phyloP scores from a whole-genome alignment of 2,888 invertebrate genomes.

The Nycteola revayana region DNA sequence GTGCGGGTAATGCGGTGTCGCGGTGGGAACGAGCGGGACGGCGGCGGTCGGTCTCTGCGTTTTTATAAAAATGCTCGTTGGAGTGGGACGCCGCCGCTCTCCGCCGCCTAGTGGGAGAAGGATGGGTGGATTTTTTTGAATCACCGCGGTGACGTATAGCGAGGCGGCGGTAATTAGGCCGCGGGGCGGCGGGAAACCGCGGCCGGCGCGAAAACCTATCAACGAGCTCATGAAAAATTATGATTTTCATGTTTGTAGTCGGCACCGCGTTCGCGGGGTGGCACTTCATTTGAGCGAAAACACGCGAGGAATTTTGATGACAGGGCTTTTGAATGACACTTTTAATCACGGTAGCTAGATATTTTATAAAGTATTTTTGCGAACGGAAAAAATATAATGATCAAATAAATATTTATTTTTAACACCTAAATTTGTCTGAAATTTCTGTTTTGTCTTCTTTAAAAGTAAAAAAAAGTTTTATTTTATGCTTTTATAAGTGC shows the following conservation, averaged over 20 bases:
- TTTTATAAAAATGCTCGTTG: conserved; percentile 78
- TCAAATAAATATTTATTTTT: too few relatives aligned
- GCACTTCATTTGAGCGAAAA: conserved; percentile 61
- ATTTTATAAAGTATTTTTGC: conserved; percentile 24
- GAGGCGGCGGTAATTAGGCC: conserved; percentile 78
- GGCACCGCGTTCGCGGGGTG: conserved; percentile 51
- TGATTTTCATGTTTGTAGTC: conserved; percentile 73
- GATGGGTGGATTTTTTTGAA: conserved; percentile 80
- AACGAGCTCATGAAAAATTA: conserved; percentile 81
- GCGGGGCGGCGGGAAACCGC: conserved; percentile 81
- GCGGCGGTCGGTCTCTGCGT: conserved; percentile 77
- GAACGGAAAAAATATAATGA: too few relatives aligned
- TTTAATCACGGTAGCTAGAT: conserved; percentile 32
- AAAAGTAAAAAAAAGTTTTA: too few relatives aligned
- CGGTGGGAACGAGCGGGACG: conserved; percentile 77
- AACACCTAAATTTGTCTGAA: too few relatives aligned
- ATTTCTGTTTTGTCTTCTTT: too few relatives aligned
- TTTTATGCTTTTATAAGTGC: too few relatives aligned
- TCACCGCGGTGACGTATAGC: conserved; percentile 78
- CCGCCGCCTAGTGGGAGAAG: conserved; percentile 55
- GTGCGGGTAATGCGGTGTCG: conserved; percentile 67
- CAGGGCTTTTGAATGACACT: conserved; percentile 46
- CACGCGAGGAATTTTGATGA: conserved; percentile 57
- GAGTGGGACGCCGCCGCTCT: conserved; percentile 61
- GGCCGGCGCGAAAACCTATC: conserved; percentile 79